A percentile compares a stretch with the other conserved stretches of the same genome.
Conservation (phyloP, 2,888 invertebrate genomes). For the Himalopsyche japonica region DNA sequence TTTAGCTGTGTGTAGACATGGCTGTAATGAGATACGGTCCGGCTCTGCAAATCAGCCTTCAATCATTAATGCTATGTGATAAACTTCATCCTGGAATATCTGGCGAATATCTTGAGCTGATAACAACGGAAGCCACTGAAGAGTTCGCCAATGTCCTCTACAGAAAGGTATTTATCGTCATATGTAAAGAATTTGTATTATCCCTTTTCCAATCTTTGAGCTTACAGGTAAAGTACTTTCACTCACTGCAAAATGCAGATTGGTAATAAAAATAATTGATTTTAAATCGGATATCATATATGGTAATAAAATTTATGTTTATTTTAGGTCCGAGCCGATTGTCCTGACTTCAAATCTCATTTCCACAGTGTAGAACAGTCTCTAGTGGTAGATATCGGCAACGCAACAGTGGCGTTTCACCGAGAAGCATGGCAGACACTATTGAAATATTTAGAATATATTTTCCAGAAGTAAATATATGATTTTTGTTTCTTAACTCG, state of each 20-base stretch:
- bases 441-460: conserved; percentile 68
- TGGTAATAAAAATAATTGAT: no score
- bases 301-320: background rate
- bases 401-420: conserved; percentile 68
- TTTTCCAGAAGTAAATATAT: conserved; percentile 62
- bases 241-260: no score
- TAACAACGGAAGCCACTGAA: conserved; percentile 64
- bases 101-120: conserved; percentile 77
- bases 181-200: background rate
- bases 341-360: conserved; percentile 80
- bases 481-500: background rate
- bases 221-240: no score
- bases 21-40: conserved; percentile 80
- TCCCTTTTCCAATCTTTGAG: background rate
- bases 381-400: conserved; percentile 70
- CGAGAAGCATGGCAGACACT: conserved; percentile 73
- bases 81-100: conserved; percentile 73
- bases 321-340: conserved; percentile 74
- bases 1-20: conserved; percentile 66
- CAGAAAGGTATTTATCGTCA: conserved; percentile 69
- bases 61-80: conserved; percentile 69
- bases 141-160: conserved; percentile 75
- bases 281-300: no score
- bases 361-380: conserved; percentile 82
- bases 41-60: conserved; percentile 72